These are phyloP conservation scores for Drosophila micromelanica DNA, from an alignment of 1,140 invertebrate species.

Conservation along the genomic window DNA sequence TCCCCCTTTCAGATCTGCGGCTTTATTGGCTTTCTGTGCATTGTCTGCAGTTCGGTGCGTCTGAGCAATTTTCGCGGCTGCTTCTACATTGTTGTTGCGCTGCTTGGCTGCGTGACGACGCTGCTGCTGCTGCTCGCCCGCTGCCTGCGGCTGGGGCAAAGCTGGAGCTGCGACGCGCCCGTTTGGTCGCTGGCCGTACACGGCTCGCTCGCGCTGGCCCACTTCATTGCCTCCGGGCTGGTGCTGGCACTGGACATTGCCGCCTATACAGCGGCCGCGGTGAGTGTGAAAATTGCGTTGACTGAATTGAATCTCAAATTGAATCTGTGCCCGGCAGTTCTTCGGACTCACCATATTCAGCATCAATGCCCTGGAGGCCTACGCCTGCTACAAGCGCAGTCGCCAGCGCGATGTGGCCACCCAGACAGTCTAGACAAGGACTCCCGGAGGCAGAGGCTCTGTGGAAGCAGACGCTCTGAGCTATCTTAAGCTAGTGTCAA, in stretches of 20 bases:
- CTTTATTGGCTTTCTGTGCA: constrained; percentile 64
- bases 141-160: constrained; percentile 57
- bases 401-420: constrained; percentile 64
- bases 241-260: constrained; percentile 64
- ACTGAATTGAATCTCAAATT: background rate
- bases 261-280: constrained; percentile 64
- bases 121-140: constrained; percentile 40
- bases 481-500: constrained; percentile 17
- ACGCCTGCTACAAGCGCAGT: constrained; percentile 52
- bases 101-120: constrained; percentile 51
- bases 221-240: constrained; percentile 67
- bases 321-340: constrained; percentile 38
- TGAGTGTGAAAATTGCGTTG: constrained; percentile 30
- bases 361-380: constrained; percentile 64
- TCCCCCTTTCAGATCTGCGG: constrained; percentile 46
- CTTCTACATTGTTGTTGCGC: constrained; percentile 58
- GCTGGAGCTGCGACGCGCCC: constrained; percentile 36
- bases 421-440: constrained; percentile 50
- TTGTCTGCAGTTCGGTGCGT: constrained; percentile 62
- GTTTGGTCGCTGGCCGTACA: constrained; percentile 56
- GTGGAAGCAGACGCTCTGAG: constrained; percentile 8
- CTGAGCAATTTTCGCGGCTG: constrained; percentile 71
- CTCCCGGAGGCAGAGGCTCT: constrained; percentile 2
- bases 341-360: constrained; percentile 62
- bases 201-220: constrained; percentile 46